Percentiles rank a stretch among this genome's conserved stretches.
Conservation (phyloP, 2,888 invertebrate species). For the Pristionchus fissidentatus region DNA sequence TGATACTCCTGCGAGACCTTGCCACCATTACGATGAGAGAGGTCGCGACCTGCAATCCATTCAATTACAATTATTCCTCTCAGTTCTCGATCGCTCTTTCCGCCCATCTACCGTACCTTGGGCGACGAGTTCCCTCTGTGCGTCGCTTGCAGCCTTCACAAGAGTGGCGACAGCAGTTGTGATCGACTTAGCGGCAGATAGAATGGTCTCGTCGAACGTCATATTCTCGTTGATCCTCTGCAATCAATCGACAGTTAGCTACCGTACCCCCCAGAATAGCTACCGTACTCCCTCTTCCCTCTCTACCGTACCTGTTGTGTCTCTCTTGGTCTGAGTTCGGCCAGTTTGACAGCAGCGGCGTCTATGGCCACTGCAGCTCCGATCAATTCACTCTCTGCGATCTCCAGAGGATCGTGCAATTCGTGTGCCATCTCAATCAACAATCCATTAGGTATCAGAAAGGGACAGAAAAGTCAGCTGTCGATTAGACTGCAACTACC, state of each 20-base stretch:
- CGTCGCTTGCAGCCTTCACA: constrained; percentile 95
- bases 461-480: background rate
- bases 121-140: constrained; percentile 93
- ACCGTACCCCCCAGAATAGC: background rate
- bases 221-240: constrained; percentile 92
- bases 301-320: constrained; percentile 40
- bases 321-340: constrained; percentile 88
- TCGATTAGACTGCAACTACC: constrained; percentile 74
- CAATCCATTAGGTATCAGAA: background rate
- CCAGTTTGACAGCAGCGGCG: constrained; percentile 95
- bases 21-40: constrained; percentile 31
- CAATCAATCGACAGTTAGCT: constrained; percentile 57
- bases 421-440: constrained; percentile 36
- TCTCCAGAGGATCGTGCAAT: constrained; percentile 75
- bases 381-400: constrained; percentile 95
- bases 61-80: background rate
- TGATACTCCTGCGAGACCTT: constrained; percentile 60
- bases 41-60: constrained; percentile 49
- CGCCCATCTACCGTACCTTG: constrained; percentile 81
- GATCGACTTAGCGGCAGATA: constrained; percentile 97
- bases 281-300: background rate
- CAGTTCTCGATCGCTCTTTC: background rate
- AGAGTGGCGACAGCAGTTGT: constrained; percentile 96
- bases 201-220: constrained; percentile 98
- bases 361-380: constrained; percentile 98